Evolutionary conservation across 2,113 vertebrate genomes (phyloP).

Genomic region (Sander vitreus): DNA sequence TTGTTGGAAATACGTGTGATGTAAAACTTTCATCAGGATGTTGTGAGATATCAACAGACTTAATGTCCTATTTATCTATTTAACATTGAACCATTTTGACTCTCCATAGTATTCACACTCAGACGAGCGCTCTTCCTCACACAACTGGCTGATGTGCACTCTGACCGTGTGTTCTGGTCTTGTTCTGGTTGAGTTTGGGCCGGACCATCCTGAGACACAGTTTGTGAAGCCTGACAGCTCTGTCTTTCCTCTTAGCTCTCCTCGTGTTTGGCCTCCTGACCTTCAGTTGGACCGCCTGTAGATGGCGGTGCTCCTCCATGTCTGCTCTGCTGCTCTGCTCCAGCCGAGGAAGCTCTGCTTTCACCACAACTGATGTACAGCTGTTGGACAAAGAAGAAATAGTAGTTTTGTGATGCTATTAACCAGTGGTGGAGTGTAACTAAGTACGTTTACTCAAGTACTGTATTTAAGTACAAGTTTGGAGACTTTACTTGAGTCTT

Average conservation of each 20-base stretch:
- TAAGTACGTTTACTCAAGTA: neutral
- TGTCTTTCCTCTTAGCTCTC: slow-evolving; percentile 56
- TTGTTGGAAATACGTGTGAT: neutral
- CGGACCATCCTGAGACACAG: slow-evolving; percentile 72
- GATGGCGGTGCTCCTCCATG: slow-evolving; percentile 62
- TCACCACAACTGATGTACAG: slow-evolving; percentile 48
- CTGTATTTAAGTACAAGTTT: neutral
- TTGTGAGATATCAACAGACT: neutral
- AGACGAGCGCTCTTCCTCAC: neutral
- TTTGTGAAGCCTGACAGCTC: slow-evolving; percentile 63
- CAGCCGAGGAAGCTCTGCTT: slow-evolving; percentile 40
- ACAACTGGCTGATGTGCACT: neutral
- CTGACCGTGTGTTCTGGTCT: neutral
- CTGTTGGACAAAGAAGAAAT: slow-evolving; percentile 38
- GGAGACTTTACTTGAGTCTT: neutral
- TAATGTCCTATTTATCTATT: neutral
- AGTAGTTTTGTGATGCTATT: neutral
- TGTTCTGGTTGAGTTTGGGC: slow-evolving; percentile 7
- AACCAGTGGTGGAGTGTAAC: neutral
- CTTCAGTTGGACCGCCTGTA: slow-evolving; percentile 47
- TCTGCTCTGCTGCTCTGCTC: slow-evolving; percentile 17
- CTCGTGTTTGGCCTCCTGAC: slow-evolving; percentile 60
- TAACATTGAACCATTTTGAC: neutral
- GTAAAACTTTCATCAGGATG: neutral
- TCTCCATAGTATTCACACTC: neutral